Evolutionary conservation across 2,797 vertebrate species (phyloP), one percentile per base, ranked within the genome.

Genomic region (Fistularia tabacaria): DNA sequence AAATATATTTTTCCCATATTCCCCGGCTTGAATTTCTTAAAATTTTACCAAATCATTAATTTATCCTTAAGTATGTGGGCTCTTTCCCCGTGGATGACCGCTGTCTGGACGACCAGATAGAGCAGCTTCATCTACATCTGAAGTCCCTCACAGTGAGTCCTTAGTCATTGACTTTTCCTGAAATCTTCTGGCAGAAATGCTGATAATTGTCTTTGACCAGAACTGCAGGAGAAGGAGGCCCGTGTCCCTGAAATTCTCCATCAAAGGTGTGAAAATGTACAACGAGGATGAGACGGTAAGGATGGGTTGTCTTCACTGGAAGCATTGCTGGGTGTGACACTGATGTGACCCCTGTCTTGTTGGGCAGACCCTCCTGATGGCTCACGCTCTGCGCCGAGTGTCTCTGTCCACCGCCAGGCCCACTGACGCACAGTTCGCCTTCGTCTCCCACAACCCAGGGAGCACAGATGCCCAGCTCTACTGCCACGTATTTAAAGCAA

Each of bases 221-320:
- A 84, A 85, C 37, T 94, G 85, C 73, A 90, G 82, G 50, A 85
- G 87, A 7, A 87, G 90, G 52, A 88, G 83, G 12, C 36, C 86
- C 0, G 95, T 99, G 15, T 85, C 92, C 61, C 86, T 99, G 38
- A 95, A 91, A 57, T 97, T 98, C 90, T 95, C 92, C 55, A 75
- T 93, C 66, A 95, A 93, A 85, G 97, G 96, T 3, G 87, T 99
- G 80, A 97, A 97, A 83, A 91, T 99, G 84, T 96, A 94, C 14
- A 76, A 93, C 0, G 89, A 92, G 7, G 94, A 97, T 10, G 93
- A 93, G 14, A 92, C 90, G 75, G 95, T 95, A 75, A 10, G 9
- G 1, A 6, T 40, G 10, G 15, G 46, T 54, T 10, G 1, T 40
- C 7, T 13, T 7, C 1, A 1, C 4, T 57, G n/a, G 11, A 1